phyloP scores from a whole-genome alignment of 2,888 invertebrate species.

The Gnatocerus cornutus region DNA sequence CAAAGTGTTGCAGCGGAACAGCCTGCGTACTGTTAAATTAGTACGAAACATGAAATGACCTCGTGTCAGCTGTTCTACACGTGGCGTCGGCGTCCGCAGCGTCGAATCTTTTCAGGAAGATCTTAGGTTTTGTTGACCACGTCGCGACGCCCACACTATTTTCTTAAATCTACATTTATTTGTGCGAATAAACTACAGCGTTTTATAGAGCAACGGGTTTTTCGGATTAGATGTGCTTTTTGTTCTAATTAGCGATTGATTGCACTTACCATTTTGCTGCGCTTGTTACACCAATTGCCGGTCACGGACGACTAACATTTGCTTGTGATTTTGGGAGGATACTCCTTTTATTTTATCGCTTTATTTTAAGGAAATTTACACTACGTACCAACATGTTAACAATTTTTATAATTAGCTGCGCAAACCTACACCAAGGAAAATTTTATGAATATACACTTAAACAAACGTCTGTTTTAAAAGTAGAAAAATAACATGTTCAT shows the following conservation, averaged over 20 bases:
- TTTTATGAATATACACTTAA: constrained; percentile 8
- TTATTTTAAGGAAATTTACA: constrained; percentile 34
- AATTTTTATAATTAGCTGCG: constrained; percentile 32
- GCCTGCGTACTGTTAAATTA: constrained; percentile 30
- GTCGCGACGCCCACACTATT: constrained; percentile 23
- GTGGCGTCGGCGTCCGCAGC: constrained; percentile 39
- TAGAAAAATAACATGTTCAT: constrained; percentile 16
- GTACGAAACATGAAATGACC: constrained; percentile 39
- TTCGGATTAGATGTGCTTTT: too few species aligned
- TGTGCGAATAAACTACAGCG: too few species aligned
- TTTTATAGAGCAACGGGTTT: too few species aligned
- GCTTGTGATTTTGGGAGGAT: constrained; percentile 2
- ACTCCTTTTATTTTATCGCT: constrained; percentile 24
- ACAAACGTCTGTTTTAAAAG: background rate
- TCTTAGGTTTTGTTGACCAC: constrained; percentile 6
- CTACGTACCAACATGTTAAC: constrained; percentile 12
- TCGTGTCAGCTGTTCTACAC: constrained; percentile 39
- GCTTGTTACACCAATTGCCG: background rate
- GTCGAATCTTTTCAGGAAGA: constrained; percentile 23
- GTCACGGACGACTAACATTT: constrained; percentile 20
- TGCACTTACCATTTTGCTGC: constrained; percentile 28
- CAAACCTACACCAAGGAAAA: constrained; percentile 25
- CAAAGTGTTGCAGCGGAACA: constrained; percentile 27
- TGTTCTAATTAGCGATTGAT: too few species aligned
- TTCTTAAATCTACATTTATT: background rate